Conservation (phyloP, 2,113 vertebrate genomes). For the Petroica traversi region DNA sequence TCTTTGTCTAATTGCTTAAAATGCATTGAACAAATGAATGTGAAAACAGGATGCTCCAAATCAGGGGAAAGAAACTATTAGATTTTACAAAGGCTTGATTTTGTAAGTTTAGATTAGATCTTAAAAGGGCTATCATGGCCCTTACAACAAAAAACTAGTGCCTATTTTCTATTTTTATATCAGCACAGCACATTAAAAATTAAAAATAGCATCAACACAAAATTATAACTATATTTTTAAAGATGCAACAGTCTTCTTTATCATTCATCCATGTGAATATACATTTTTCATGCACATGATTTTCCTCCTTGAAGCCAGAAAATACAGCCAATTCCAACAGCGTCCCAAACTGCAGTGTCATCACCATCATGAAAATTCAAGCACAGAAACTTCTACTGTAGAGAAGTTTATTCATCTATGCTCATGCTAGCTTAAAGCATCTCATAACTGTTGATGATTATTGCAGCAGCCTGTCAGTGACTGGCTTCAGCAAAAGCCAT, state of each 20-base stretch:
- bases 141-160: neutral
- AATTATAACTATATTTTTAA: neutral
- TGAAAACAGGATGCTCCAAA: neutral
- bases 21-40: neutral
- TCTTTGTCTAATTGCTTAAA: neutral
- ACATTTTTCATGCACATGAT: neutral
- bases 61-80: accelerated
- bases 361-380: neutral
- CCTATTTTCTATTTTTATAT: neutral
- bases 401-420: neutral
- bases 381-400: neutral
- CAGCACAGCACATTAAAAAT: neutral
- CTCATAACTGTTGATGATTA: neutral
- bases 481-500: conserved; percentile 46
- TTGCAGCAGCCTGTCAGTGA: neutral
- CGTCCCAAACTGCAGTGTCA: neutral
- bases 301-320: neutral
- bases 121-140: neutral
- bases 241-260: neutral
- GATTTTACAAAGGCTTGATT: neutral
- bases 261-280: neutral
- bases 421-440: neutral
- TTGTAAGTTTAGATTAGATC: neutral
- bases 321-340: neutral
- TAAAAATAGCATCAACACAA: neutral